phyloP scores from a whole-genome alignment of 1,140 invertebrate genomes.

The Drosophila parabipectinata region DNA sequence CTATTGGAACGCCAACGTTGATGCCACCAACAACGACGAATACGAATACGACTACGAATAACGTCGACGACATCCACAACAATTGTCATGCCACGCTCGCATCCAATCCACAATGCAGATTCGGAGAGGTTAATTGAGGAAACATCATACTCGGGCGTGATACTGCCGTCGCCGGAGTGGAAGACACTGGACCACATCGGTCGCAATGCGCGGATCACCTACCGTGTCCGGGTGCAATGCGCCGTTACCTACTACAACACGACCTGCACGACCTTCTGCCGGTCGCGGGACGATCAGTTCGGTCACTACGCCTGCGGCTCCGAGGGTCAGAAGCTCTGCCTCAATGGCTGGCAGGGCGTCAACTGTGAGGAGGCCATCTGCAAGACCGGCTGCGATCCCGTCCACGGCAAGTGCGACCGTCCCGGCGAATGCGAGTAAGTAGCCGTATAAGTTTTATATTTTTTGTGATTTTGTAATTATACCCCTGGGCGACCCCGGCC shows the following conservation, averaged over 20 bases:
- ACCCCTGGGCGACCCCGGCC: constrained; percentile 8
- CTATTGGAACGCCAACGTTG: constrained; percentile 76
- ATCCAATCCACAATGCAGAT: constrained; percentile 81
- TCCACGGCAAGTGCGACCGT: constrained; percentile 93
- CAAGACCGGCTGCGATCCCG: constrained; percentile 94
- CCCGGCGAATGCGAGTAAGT: constrained; percentile 96
- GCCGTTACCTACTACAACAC: constrained; percentile 96
- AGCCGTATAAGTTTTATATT: constrained; percentile 10
- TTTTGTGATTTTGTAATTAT: constrained; percentile 1
- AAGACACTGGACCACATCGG: constrained; percentile 94
- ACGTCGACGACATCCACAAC: constrained; percentile 45
- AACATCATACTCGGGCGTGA: constrained; percentile 94
- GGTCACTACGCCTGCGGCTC: constrained; percentile 96
- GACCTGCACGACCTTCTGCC: constrained; percentile 96
- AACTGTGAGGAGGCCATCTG: constrained; percentile 97
- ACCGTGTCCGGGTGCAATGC: constrained; percentile 95
- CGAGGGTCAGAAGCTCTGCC: constrained; percentile 95
- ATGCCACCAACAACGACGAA: constrained; percentile 70
- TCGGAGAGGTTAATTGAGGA: constrained; percentile 92
- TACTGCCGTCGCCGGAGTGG: constrained; percentile 94
- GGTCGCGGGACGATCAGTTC: constrained; percentile 95
- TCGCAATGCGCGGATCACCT: constrained; percentile 90
- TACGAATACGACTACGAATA: constrained; percentile 1
- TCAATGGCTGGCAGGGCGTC: constrained; percentile 95
- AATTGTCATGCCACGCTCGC: constrained; percentile 62